Percentiles rank a stretch among this genome's conserved stretches.
These are phyloP conservation scores for Lepidostoma basale DNA, from an alignment of 1,140 invertebrate genomes.

Conservation along the genomic window DNA sequence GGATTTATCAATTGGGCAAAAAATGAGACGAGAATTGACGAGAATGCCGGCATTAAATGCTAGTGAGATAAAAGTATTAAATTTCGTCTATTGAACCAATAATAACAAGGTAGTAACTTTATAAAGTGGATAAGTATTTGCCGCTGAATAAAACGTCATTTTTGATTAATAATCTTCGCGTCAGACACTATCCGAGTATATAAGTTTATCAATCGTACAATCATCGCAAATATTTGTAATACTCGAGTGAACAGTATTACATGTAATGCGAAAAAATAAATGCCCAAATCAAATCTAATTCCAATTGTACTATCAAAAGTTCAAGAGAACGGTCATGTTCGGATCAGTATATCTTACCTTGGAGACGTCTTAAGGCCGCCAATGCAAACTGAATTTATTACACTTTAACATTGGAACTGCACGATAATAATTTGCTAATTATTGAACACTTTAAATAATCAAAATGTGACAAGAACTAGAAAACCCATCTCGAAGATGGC, in stretches of 20 bases:
- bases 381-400: constrained; percentile 20
- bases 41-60: not conserved
- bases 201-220: not conserved
- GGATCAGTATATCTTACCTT: constrained; percentile 30
- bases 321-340: constrained; percentile 28
- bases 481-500: constrained; percentile 38
- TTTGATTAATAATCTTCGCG: not conserved
- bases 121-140: constrained; percentile 6
- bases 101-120: constrained; percentile 17
- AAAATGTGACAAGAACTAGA: constrained; percentile 38
- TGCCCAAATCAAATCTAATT: constrained; percentile 6
- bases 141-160: not conserved
- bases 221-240: not conserved
- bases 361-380: constrained; percentile 35
- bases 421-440: constrained; percentile 24
- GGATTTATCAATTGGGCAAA: not conserved
- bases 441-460: constrained; percentile 32
- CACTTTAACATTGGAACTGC: constrained; percentile 27
- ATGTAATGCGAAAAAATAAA: constrained; percentile 13
- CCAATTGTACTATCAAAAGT: constrained; percentile 7
- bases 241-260: not conserved
- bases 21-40: not conserved
- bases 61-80: not conserved
- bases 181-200: not conserved
- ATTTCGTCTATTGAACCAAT: constrained; percentile 20